phyloP scores from a whole-genome alignment of 2,113 vertebrate species.

The Muntiacus reevesi region DNA sequence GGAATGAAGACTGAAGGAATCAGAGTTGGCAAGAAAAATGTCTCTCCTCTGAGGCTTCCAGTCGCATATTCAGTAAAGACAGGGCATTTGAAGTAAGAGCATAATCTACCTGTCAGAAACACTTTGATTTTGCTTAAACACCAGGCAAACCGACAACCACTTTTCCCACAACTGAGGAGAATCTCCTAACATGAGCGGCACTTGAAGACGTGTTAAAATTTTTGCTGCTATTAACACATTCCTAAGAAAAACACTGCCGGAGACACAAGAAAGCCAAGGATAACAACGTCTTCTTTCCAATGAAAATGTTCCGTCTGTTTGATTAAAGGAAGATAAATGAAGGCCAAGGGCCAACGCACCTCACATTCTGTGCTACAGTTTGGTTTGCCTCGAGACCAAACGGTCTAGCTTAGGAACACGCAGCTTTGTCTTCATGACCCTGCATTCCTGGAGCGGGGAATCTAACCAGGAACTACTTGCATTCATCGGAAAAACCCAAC shows the following conservation, averaged over 20 bases:
- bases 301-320: slow-evolving; percentile 70
- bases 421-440: background rate
- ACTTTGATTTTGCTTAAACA: slow-evolving; percentile 60
- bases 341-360: slow-evolving; percentile 41
- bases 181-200: slow-evolving; percentile 66
- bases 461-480: background rate
- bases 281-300: slow-evolving; percentile 71
- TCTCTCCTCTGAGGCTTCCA: slow-evolving; percentile 48
- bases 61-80: slow-evolving; percentile 41
- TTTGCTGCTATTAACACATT: slow-evolving; percentile 77
- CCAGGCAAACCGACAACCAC: slow-evolving; percentile 64
- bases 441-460: background rate
- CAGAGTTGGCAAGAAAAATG: slow-evolving; percentile 63
- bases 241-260: slow-evolving; percentile 70
- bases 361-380: slow-evolving; percentile 45
- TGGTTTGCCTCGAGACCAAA: slow-evolving; percentile 32
- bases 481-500: background rate
- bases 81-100: slow-evolving; percentile 52
- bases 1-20: slow-evolving; percentile 43
- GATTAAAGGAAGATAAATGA: slow-evolving; percentile 75
- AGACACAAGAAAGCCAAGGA: slow-evolving; percentile 73
- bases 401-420: slow-evolving; percentile 26
- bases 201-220: slow-evolving; percentile 76
- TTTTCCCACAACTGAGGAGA: slow-evolving; percentile 71
- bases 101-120: slow-evolving; percentile 72